Conservation (phyloP, 1,140 invertebrate species). For the Linepithema humile region DNA sequence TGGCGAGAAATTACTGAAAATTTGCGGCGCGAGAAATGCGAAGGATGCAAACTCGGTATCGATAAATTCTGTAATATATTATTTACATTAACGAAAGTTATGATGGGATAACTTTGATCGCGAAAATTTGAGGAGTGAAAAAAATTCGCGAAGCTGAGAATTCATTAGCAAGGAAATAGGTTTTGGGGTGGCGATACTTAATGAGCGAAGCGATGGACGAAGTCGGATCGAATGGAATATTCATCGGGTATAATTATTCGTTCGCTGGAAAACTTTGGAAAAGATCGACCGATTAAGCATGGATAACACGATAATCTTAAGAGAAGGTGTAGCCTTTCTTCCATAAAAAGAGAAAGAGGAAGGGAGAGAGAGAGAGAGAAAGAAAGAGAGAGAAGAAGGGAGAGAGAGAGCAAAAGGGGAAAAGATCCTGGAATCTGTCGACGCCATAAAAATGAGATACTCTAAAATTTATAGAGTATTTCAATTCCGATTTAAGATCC, state of each 20-base stretch:
- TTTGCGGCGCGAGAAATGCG: background rate
- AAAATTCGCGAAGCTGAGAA: constrained; percentile 3
- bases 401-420: too few relatives aligned
- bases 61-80: background rate
- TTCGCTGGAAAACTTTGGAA: constrained; percentile 30
- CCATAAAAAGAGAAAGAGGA: background rate
- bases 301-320: constrained; percentile 27
- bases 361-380: too few relatives aligned
- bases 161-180: constrained; percentile 50
- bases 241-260: constrained; percentile 50
- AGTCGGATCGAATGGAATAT: constrained; percentile 50
- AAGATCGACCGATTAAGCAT: constrained; percentile 34
- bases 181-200: constrained; percentile 8
- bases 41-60: background rate
- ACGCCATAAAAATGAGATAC: background rate
- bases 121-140: constrained; percentile 34
- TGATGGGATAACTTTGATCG: background rate
- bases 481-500: too few relatives aligned
- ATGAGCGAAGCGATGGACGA: constrained; percentile 17
- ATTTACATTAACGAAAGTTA: background rate
- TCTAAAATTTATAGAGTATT: constrained; percentile 10
- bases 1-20: background rate
- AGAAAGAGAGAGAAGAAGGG: background rate
- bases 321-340: background rate
- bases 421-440: background rate